Base-by-base conservation (phyloP, 23 tunicate genomes). In the Halocynthia aurantium region DNA sequence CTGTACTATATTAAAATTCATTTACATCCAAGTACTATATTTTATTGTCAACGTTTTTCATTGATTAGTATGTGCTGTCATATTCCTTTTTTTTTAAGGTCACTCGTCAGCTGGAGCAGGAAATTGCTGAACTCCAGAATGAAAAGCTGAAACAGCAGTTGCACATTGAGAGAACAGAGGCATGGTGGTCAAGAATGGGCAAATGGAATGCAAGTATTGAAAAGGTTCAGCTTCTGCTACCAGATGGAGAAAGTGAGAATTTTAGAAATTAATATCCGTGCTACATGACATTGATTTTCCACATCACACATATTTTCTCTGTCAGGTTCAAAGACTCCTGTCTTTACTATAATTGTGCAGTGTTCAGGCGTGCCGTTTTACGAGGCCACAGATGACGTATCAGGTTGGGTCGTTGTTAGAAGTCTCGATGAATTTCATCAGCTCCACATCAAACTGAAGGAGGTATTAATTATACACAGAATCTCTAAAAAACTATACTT, bases 161-260 rank as follows among this genome's bases (percentile, higher is more conserved):
- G 6, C 83, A 77, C 79, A 77, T 84, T 7, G 97, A 90, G 67
- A 69, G 97, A 13, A 77, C 86, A 6, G 71, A 81, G 21, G 70
- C 81, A 0, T 90, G 97, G 97, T 91, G 97, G 97, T 81, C 89
- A 9, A 70, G 67, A 53, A 85, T 91, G 87, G 87, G 87, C 57
- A 85, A 77, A 50, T 91, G 97, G 97, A 72, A 69, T 63, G 89
- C 89, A 6, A 67, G 78, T 8, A 82, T 89, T 50, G 76, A 81
- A 12, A 66, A 81, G 51, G 86, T 65, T 31, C 77, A 57, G 8
- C 19, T 53, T 74, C 19, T 74, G 55, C 78, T 63, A 50, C 10
- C 22, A 8, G 67, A 55, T 9, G 67, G 56, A 15, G 78, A 74
- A 8, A 52, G 20, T 50, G 58, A 52, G n/a, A 31, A 31, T 31